Conservation (phyloP, 2,888 invertebrate genomes). For the Horisme vitalbata region DNA sequence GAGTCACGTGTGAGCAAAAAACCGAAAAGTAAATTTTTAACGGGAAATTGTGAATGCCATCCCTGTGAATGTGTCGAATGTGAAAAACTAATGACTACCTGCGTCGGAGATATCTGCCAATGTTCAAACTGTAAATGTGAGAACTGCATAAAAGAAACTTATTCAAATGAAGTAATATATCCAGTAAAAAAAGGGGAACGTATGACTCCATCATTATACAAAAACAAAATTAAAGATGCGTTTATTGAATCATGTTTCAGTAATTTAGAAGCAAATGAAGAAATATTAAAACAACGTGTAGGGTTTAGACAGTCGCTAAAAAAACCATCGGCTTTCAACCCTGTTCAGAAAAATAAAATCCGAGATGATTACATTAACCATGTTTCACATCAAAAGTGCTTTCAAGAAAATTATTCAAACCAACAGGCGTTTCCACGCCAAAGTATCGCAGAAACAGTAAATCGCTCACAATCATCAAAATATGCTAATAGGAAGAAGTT, state of each 20-base stretch:
- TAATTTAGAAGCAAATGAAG: slow-evolving; percentile 11
- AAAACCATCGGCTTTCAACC: slow-evolving; percentile 2
- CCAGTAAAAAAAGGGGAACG: slow-evolving; percentile 21
- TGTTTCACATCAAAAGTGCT: not conserved
- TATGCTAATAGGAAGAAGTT: slow-evolving; percentile 7
- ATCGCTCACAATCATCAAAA: slow-evolving; percentile 1
- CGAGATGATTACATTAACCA: not conserved
- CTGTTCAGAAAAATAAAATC: not conserved
- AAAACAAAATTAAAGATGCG: slow-evolving; percentile 11
- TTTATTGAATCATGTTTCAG: slow-evolving; percentile 16
- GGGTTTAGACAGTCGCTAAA: not conserved
- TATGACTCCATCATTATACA: slow-evolving; percentile 13
- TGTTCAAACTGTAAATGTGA: slow-evolving; percentile 9
- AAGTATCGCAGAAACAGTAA: slow-evolving; percentile 2
- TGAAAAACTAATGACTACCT: slow-evolving; percentile 16
- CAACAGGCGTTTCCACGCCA: not conserved
- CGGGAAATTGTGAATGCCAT: slow-evolving; percentile 23
- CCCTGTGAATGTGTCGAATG: slow-evolving; percentile 33
- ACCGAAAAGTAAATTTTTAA: slow-evolving; percentile 1
- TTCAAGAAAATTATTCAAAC: not conserved
- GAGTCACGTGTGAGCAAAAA: not conserved
- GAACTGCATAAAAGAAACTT: not conserved
- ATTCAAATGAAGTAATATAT: slow-evolving; percentile 14
- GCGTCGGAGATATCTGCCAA: slow-evolving; percentile 7
- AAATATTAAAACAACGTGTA: slow-evolving; percentile 6